phyloP scores from a whole-genome alignment of 1,140 invertebrate genomes.

The Drosophila nigrodunni region DNA sequence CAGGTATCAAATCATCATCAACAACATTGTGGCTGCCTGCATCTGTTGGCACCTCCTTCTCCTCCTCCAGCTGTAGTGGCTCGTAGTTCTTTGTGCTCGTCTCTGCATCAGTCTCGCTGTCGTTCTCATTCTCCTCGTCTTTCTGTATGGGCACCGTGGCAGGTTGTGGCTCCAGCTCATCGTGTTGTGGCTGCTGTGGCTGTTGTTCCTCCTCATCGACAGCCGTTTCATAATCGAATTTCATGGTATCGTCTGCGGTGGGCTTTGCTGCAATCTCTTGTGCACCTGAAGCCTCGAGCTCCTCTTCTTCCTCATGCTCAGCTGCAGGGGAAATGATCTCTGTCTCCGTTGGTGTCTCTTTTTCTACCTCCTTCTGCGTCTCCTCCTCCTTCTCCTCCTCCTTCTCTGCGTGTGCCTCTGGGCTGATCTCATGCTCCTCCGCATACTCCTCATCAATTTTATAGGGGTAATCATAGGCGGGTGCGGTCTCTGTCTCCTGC shows the following conservation, averaged over 20 bases:
- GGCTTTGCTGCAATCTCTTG: conserved; percentile 60
- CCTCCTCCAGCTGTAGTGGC: conserved; percentile 22
- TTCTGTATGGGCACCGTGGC: conserved; percentile 44
- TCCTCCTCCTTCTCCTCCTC: conserved; percentile 13
- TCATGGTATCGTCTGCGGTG: conserved; percentile 75
- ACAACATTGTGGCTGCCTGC: conserved; percentile 32
- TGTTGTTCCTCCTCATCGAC: conserved; percentile 45
- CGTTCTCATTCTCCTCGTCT: conserved; percentile 36
- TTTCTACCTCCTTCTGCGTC: not conserved
- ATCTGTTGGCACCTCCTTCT: conserved; percentile 30
- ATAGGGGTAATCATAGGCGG: conserved; percentile 80
- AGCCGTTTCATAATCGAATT: conserved; percentile 80
- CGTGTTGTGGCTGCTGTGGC: conserved; percentile 32
- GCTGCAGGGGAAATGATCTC: not conserved
- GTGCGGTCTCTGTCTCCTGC: conserved; percentile 52
- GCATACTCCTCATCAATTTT: conserved; percentile 79
- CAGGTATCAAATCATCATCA: conserved; percentile 72
- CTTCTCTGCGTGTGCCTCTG: conserved; percentile 11
- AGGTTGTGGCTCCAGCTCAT: conserved; percentile 30
- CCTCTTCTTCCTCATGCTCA: conserved; percentile 20
- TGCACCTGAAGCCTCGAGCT: conserved; percentile 56
- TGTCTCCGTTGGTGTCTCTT: conserved; percentile 3
- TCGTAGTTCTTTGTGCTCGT: conserved; percentile 13
- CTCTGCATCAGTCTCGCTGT: conserved; percentile 12
- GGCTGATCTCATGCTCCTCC: conserved; percentile 65